Evolutionary conservation across 1,140 invertebrate species (phyloP), one percentile per base, ranked within the genome.

Genomic region (Radopholus similis): DNA sequence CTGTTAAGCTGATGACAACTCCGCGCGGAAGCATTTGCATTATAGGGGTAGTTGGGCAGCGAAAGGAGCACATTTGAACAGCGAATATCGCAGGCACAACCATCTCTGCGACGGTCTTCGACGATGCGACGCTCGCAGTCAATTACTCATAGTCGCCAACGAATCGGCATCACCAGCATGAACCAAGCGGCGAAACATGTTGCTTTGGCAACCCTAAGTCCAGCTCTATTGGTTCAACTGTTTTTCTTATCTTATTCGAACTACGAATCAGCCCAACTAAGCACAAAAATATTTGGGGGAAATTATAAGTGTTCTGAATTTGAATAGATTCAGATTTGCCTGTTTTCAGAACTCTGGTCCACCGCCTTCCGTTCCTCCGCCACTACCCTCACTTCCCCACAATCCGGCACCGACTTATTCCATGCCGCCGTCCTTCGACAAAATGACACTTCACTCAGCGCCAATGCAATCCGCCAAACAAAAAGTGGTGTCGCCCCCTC

Each of bases 351-450:
- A 58, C 30, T 51, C n/a, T 30, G 56, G 32, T 11, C 74, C 73
- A 34, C 62, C 73, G 15, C 37, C 62, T 2, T 42, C 60, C 13
- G 66, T 66, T 8, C 72, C 72, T 21, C 73, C 73, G 15, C 69
- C 69, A 4, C 35, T 71, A 49, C 69, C 69, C 34, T 37, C 40
- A n/a, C n/a, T 68, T 32, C 26, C 44, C 4, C 18, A 30, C 37
- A n/a, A 26, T 15, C 56, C 57, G 23, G 26, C 58, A 42, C 73
- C 70, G 49, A 21, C 54, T 32, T 38, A 40, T 42, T 54, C 73
- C 28, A 34, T 68, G 5, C 71, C 71, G 11, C 42, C 49, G 11
- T 9, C 34, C 5, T 65, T 65, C 40, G 32, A 21, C 32, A 35
- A 26, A 21, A 18, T 6, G 18, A n/a, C 59, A 13, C 55, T 30